phyloP scores from a whole-genome alignment of 2,888 invertebrate species.

The Drosophila sordidapex region DNA sequence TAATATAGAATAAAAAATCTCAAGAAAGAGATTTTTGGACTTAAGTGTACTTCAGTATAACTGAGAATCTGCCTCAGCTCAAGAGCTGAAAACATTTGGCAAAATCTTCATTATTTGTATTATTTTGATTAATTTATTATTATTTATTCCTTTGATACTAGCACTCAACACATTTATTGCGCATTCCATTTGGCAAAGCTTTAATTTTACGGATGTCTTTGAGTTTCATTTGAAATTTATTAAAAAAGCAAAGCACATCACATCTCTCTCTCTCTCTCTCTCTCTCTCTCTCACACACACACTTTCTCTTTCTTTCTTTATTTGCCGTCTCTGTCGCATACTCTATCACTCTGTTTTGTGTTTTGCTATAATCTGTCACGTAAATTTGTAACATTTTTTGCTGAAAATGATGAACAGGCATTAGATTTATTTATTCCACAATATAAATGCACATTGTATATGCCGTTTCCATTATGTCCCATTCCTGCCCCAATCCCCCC shows the following conservation, averaged over 20 bases:
- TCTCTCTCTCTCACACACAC: neutral
- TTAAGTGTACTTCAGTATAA: neutral
- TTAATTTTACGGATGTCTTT: conserved; percentile 39
- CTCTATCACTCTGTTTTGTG: conserved; percentile 8
- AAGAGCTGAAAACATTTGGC: neutral
- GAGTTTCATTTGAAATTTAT: conserved; percentile 73
- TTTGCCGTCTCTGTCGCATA: neutral
- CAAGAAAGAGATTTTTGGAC: neutral
- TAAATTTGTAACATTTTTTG: conserved; percentile 71
- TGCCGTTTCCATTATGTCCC: conserved; percentile 65
- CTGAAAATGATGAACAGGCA: conserved; percentile 74
- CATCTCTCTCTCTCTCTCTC: conserved; percentile 1
- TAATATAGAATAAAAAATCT: neutral
- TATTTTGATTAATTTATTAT: conserved; percentile 6
- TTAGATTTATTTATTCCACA: conserved; percentile 76
- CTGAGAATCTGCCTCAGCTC: neutral
- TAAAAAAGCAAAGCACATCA: conserved; percentile 50
- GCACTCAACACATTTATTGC: conserved; percentile 33
- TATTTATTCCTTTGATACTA: conserved; percentile 25
- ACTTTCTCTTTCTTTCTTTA: neutral
- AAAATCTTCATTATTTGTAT: conserved; percentile 5
- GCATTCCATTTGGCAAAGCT: conserved; percentile 45
- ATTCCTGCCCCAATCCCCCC: too few relatives aligned
- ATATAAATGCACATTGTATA: conserved; percentile 64
- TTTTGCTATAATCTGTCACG: conserved; percentile 73